These are phyloP conservation scores for Calonectris borealis DNA, from an alignment of 2,113 vertebrate genomes.

Conservation along the genomic window DNA sequence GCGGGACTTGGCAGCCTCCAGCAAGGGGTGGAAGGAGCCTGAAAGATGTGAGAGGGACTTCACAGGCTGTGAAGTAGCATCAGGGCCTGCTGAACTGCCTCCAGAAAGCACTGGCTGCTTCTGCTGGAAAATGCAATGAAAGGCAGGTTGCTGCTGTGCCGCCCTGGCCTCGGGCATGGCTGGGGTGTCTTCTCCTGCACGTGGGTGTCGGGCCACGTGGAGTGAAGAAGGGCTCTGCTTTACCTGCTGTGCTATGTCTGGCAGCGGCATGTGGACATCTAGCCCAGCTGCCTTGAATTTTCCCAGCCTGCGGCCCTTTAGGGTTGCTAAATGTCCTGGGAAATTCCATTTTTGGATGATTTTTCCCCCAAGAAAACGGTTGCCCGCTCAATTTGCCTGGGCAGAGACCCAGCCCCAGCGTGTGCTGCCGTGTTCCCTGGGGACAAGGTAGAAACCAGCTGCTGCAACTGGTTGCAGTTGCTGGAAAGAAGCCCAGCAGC, in stretches of 20 bases:
- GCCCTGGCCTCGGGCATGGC: neutral
- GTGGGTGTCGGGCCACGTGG: neutral
- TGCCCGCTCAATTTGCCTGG: neutral
- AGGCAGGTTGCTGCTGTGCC: neutral
- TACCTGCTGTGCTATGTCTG: neutral
- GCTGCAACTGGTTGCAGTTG: neutral
- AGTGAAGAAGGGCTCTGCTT: neutral
- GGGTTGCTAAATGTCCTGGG: neutral
- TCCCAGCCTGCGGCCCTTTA: neutral
- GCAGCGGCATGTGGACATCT: neutral
- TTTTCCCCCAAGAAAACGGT: neutral
- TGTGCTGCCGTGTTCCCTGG: neutral
- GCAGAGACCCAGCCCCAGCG: neutral
- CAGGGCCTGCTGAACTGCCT: neutral
- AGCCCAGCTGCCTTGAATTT: neutral
- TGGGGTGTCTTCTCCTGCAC: neutral
- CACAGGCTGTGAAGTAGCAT: neutral
- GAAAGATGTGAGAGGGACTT: neutral
- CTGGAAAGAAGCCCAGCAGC: neutral
- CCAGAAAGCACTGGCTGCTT: neutral
- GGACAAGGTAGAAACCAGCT: neutral
- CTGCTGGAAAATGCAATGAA: neutral
- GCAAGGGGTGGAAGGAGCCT: neutral
- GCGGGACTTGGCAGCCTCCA: neutral
- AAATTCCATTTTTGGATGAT: neutral